These are phyloP conservation scores for Atherinosoma microstoma DNA, from an alignment of 2,797 vertebrate genomes.

Conservation along the genomic window DNA sequence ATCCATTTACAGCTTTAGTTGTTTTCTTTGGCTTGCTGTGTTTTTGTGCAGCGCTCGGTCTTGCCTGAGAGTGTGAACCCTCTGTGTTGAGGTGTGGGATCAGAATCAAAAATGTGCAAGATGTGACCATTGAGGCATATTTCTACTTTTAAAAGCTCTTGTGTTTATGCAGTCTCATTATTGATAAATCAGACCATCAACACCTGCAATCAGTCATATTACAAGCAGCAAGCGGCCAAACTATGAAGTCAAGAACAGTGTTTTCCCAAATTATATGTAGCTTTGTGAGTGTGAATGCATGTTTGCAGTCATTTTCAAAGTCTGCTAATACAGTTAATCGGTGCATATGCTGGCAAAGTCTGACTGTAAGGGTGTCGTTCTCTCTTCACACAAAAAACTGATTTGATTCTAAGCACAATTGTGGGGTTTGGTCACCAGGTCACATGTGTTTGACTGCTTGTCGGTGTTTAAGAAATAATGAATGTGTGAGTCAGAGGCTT, in stretches of 20 bases:
- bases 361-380: slow-evolving; percentile 24
- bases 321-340: slow-evolving; percentile 27
- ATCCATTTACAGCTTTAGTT: slow-evolving; percentile 60
- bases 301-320: slow-evolving; percentile 14
- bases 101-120: slow-evolving; percentile 64
- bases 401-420: slow-evolving; percentile 43
- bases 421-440: slow-evolving; percentile 33
- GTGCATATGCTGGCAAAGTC: slow-evolving; percentile 9
- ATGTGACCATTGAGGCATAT: slow-evolving; percentile 50
- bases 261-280: slow-evolving; percentile 32
- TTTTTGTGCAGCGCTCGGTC: slow-evolving; percentile 36
- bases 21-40: slow-evolving; percentile 76
- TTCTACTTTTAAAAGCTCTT: slow-evolving; percentile 42
- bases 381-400: slow-evolving; percentile 5
- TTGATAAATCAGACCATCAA: slow-evolving; percentile 66
- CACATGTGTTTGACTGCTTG: slow-evolving; percentile 36
- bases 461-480: slow-evolving; percentile 34
- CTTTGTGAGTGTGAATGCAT: slow-evolving; percentile 7
- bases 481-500: slow-evolving; percentile 46
- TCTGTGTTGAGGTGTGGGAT: slow-evolving; percentile 56
- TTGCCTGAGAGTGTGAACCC: slow-evolving; percentile 52
- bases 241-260: slow-evolving; percentile 18
- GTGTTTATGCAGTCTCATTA: slow-evolving; percentile 54
- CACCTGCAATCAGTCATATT: slow-evolving; percentile 55
- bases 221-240: slow-evolving; percentile 27